phyloP scores from a whole-genome alignment of 2,797 vertebrate genomes.

The Eremophila alpestris region DNA sequence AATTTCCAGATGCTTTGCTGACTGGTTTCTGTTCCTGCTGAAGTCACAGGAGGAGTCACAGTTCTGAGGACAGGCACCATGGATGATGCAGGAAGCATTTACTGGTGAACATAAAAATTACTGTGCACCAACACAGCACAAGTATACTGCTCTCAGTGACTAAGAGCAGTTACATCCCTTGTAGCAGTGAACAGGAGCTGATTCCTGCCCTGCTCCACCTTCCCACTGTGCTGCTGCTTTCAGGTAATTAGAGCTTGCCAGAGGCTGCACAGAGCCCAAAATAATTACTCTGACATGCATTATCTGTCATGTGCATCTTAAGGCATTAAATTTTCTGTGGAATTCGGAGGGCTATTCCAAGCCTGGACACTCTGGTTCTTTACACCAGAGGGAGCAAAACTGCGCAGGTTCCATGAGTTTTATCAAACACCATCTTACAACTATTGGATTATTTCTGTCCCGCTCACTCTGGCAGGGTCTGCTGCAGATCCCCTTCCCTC shows the following conservation, averaged over 20 bases:
- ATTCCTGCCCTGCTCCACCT: background rate
- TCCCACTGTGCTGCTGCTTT: background rate
- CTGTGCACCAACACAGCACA: background rate
- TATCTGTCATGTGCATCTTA: background rate
- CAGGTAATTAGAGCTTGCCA: background rate
- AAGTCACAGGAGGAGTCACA: background rate
- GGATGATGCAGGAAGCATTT: background rate
- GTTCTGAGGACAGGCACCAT: background rate
- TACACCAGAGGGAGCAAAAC: background rate
- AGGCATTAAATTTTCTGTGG: background rate
- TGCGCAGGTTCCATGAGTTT: background rate
- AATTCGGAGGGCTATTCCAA: background rate
- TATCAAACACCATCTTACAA: conserved; percentile 5
- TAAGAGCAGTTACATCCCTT: background rate
- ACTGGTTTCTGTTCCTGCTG: background rate
- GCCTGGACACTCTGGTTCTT: background rate
- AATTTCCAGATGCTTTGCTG: background rate
- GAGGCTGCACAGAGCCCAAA: background rate
- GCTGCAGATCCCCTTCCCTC: background rate
- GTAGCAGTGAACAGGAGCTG: background rate
- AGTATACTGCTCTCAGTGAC: background rate
- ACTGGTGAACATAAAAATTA: background rate
- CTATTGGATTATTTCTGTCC: background rate
- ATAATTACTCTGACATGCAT: background rate
- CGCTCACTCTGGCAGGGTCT: background rate